Base-by-base conservation (phyloP, 1,140 invertebrate genomes). In the Cheumatopsyche charites region DNA sequence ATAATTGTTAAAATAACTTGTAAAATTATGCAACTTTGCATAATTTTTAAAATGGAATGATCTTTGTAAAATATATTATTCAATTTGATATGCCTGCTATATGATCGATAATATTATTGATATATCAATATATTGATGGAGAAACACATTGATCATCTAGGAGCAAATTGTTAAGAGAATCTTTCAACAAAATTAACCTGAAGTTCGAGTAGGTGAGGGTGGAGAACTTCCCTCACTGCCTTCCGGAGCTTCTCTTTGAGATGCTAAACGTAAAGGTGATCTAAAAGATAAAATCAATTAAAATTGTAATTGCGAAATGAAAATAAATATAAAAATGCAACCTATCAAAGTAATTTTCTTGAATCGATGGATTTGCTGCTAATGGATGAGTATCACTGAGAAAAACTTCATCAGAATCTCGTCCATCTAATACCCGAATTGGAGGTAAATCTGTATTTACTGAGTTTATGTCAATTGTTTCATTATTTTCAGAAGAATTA, bases 221-320 rank as follows among this genome's bases (percentile, higher is more conserved):
- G 75, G 72, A 15, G 72, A 73, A 67, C 79, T 76, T 43, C 83
- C 86, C 77, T 89, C 88, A 78, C 89, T 88, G 2, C 88, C 88
- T 78, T 89, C 88, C 0, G 88, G 87, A 29, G 87, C 88, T 81
- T 89, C 88, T 23, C 88, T 78, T 75, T 89, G 75, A 2, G 73
- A 55, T 79, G 67, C 55, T 1, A 67, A 75, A 15, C 71, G 66
- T 21, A 70, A 69, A 1, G 69, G 69, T 13, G 70, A 76, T 62
- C 74, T 76, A 29, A 63, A 25, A 9, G 26, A 21, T 17, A 49
- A 21, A 7, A 67, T 19, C 13, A 63, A 36, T 58, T 58, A n/a
- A 15, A 19, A 49, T 49, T 5, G 4, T 5, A 49, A 19, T 49
- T 15, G 13, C 3, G 3, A 49, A 15, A 49, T 61, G 21, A 15